Percentiles rank a stretch among this genome's conserved stretches.
Evolutionary conservation across 2,888 invertebrate species (phyloP).

Genomic region (Mechanitis messenoides): DNA sequence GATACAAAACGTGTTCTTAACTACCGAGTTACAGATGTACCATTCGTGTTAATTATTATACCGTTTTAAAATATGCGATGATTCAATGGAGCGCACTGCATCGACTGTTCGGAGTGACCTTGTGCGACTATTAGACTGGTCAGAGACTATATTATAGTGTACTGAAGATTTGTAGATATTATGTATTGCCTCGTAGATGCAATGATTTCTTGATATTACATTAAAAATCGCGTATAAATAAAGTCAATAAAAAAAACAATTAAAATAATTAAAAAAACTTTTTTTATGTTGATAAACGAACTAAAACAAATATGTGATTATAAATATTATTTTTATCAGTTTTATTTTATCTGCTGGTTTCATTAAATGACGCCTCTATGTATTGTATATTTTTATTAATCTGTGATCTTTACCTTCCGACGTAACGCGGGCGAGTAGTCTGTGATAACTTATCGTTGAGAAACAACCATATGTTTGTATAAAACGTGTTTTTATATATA

Average conservation of each 20-base stretch:
- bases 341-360: not conserved
- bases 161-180: not conserved
- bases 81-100: slow-evolving; percentile 22
- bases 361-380: not conserved
- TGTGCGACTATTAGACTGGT: slow-evolving; percentile 54
- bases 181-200: not conserved
- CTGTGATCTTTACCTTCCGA: slow-evolving; percentile 38
- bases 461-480: slow-evolving; percentile 40
- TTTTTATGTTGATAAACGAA: too few species aligned
- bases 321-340: too few species aligned
- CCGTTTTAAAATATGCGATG: slow-evolving; percentile 16
- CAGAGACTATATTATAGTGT: slow-evolving; percentile 39
- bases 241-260: too few species aligned
- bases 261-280: too few species aligned
- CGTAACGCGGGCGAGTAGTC: slow-evolving; percentile 31
- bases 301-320: too few species aligned
- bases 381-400: slow-evolving; percentile 30
- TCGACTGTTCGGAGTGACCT: slow-evolving; percentile 38
- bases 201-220: not conserved
- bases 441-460: slow-evolving; percentile 42
- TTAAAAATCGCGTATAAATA: too few species aligned
- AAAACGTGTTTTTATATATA: slow-evolving; percentile 27
- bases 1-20: slow-evolving; percentile 11
- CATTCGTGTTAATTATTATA: slow-evolving; percentile 6
- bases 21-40: slow-evolving; percentile 3